phyloP scores from a whole-genome alignment of 2,888 invertebrate genomes.

The Venustoraphidia nigricollis region DNA sequence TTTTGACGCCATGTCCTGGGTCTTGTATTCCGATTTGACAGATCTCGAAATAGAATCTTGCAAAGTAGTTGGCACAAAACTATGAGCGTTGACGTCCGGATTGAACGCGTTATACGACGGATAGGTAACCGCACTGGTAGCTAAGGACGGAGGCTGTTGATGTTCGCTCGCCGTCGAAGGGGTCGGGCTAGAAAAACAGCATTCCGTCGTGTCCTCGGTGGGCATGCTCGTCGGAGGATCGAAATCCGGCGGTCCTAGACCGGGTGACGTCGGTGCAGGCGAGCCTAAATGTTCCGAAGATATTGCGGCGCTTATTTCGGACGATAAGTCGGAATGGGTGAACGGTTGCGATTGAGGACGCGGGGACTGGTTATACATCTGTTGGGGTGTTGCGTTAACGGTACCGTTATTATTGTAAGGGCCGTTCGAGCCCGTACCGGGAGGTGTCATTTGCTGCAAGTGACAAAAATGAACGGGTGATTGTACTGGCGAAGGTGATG shows the following conservation, averaged over 20 bases:
- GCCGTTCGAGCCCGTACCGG: slow-evolving; percentile 16
- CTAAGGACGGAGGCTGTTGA: slow-evolving; percentile 9
- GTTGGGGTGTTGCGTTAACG: slow-evolving; percentile 10
- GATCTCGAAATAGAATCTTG: slow-evolving; percentile 14
- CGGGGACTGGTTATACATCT: slow-evolving; percentile 16
- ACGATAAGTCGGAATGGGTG: slow-evolving; percentile 57
- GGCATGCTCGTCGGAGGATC: slow-evolving; percentile 50
- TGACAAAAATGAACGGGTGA: slow-evolving; percentile 32
- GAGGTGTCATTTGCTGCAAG: slow-evolving; percentile 18
- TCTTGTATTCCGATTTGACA: slow-evolving; percentile 20
- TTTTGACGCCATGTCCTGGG: slow-evolving; percentile 69
- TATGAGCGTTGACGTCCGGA: slow-evolving; percentile 22
- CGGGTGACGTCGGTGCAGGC: slow-evolving; percentile 52
- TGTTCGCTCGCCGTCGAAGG: slow-evolving; percentile 17
- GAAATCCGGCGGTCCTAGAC: slow-evolving; percentile 55
- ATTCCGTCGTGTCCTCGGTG: slow-evolving; percentile 24
- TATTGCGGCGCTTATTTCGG: slow-evolving; percentile 65
- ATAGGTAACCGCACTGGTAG: slow-evolving; percentile 22
- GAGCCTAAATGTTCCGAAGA: slow-evolving; percentile 50
- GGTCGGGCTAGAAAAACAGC: slow-evolving; percentile 35
- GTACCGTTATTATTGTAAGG: slow-evolving; percentile 15
- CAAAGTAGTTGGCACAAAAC: slow-evolving; percentile 17
- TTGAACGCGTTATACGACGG: slow-evolving; percentile 24
- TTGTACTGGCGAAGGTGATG: slow-evolving; percentile 32
- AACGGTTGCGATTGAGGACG: slow-evolving; percentile 36